Evolutionary conservation across 1,140 invertebrate genomes (phyloP).

Genomic region (Mactra quadrangularis): DNA sequence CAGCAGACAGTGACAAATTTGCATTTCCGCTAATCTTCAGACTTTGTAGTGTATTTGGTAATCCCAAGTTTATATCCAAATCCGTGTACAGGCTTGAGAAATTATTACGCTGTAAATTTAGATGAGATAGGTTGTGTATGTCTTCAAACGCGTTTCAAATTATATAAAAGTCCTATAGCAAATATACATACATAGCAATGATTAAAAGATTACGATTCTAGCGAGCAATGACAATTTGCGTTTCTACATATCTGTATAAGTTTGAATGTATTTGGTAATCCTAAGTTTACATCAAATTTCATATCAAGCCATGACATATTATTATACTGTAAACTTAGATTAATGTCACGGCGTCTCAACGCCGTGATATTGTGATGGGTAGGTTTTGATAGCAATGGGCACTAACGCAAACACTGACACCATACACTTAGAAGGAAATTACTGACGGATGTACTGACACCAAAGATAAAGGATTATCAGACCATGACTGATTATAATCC

Average conservation of each 20-base stretch:
- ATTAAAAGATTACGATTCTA: too few species aligned
- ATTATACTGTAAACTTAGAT: background rate
- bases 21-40: background rate
- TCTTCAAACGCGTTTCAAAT: background rate
- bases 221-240: too few species aligned
- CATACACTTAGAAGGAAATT: too few species aligned
- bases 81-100: background rate
- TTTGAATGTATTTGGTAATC: background rate
- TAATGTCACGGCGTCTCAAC: too few species aligned
- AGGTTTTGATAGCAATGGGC: too few species aligned
- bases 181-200: too few species aligned
- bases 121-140: background rate
- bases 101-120: background rate
- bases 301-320: background rate
- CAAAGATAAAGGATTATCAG: too few species aligned
- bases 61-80: background rate
- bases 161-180: too few species aligned
- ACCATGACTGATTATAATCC: too few species aligned
- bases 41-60: background rate
- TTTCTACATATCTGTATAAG: background rate
- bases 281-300: background rate
- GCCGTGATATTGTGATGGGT: too few species aligned
- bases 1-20: background rate
- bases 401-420: too few species aligned
- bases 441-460: too few species aligned